Evolutionary conservation across 2,113 vertebrate species (phyloP).

Genomic region (Nothobranchius kuhntae): DNA sequence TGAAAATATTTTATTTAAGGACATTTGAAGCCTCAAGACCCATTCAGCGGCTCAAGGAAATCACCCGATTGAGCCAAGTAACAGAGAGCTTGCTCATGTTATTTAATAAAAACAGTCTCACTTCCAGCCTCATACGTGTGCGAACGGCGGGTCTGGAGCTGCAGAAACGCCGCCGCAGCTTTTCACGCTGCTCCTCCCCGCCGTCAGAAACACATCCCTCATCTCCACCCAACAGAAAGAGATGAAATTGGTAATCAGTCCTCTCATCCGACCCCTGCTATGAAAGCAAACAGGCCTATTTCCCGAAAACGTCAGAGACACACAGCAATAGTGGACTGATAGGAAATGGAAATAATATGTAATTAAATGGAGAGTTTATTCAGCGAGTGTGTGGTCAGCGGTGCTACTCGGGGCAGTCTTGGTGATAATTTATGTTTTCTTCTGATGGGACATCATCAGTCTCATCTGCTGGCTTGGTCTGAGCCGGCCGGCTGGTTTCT

Average conservation of each 20-base stretch:
- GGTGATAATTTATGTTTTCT: neutral
- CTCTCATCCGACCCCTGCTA: conserved; percentile 35
- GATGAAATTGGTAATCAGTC: conserved; percentile 56
- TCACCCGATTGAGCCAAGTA: neutral
- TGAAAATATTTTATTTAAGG: neutral
- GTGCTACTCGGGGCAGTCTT: neutral
- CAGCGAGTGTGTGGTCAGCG: conserved; percentile 4
- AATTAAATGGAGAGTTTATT: conserved; percentile 36
- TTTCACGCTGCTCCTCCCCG: conserved; percentile 4
- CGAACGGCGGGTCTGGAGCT: neutral
- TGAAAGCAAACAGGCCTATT: conserved; percentile 35
- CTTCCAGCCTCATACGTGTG: neutral
- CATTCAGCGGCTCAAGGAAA: neutral
- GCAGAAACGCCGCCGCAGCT: conserved; percentile 17
- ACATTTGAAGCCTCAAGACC: conserved; percentile 8
- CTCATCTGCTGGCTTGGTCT: neutral
- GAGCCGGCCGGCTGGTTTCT: conserved; percentile 10
- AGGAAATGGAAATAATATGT: conserved; percentile 51
- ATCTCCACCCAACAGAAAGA: conserved; percentile 29
- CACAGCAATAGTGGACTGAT: conserved; percentile 16
- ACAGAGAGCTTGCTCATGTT: neutral
- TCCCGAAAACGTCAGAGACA: conserved; percentile 36
- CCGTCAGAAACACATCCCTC: conserved; percentile 43
- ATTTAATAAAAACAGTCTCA: neutral
- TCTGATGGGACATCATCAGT: neutral